phyloP scores from a whole-genome alignment of 2,888 invertebrate species.

The Eurois occulta region DNA sequence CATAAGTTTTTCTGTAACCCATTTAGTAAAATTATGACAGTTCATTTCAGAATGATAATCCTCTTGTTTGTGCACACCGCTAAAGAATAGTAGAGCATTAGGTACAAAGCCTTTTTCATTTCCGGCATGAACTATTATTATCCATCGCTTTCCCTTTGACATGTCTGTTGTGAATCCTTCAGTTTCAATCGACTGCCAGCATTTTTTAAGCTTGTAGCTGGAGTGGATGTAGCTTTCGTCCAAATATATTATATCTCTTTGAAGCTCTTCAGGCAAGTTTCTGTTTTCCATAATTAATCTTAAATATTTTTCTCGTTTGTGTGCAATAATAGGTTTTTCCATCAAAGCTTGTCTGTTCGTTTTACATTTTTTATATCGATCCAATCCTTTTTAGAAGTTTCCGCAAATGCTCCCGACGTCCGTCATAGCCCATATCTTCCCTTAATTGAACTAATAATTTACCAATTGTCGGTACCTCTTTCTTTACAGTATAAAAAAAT shows the following conservation, averaged over 20 bases:
- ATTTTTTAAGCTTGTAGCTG: conserved; percentile 8
- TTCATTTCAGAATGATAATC: conserved; percentile 9
- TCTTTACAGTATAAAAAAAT: too few species aligned
- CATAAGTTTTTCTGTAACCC: conserved; percentile 6
- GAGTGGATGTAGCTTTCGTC: conserved; percentile 9
- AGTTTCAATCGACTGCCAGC: conserved; percentile 16
- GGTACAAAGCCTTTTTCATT: conserved; percentile 8
- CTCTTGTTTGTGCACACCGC: conserved; percentile 1
- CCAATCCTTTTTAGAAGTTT: too few species aligned
- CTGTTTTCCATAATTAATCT: background rate
- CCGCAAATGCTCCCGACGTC: too few species aligned
- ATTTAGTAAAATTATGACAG: background rate
- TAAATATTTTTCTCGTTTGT: background rate
- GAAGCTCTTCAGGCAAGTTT: background rate
- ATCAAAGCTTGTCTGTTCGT: too few species aligned
- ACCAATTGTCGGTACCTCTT: too few species aligned
- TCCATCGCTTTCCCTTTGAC: conserved; percentile 11
- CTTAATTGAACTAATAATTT: too few species aligned
- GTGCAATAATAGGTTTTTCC: too few species aligned
- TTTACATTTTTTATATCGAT: too few species aligned
- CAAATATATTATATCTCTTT: background rate
- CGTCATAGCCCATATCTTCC: too few species aligned
- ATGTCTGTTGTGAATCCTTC: background rate
- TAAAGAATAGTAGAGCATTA: background rate
- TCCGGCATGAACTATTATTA: background rate